Evolutionary conservation across 2,888 invertebrate genomes (phyloP).

Genomic region (Drosophila mercatorum): DNA sequence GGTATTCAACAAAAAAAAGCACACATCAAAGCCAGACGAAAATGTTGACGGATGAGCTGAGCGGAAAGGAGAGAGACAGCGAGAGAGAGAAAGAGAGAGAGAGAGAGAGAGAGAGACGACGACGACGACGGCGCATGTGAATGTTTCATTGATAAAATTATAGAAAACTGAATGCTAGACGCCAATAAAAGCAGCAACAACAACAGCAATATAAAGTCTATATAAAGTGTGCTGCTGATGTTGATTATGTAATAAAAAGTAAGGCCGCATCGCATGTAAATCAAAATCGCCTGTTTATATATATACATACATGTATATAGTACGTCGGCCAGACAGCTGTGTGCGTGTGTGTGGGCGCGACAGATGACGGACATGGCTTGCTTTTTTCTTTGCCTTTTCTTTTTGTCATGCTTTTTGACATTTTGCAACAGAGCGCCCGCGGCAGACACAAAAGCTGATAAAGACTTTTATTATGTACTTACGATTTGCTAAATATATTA

Average conservation of each 20-base stretch:
- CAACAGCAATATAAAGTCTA: constrained; percentile 9
- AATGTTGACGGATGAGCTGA: constrained; percentile 39
- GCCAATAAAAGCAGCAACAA: constrained; percentile 48
- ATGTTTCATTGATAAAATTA: constrained; percentile 61
- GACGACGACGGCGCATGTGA: constrained; percentile 9
- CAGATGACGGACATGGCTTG: constrained; percentile 12
- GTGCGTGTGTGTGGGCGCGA: constrained; percentile 14
- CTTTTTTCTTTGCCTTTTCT: neutral
- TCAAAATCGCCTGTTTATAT: constrained; percentile 32
- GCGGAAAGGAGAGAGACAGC: neutral
- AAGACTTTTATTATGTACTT: constrained; percentile 35
- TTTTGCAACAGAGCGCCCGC: constrained; percentile 15
- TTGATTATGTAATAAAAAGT: constrained; percentile 62
- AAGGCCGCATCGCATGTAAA: constrained; percentile 57
- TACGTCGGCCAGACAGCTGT: constrained; percentile 21
- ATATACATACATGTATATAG: constrained; percentile 1
- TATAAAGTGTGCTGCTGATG: constrained; percentile 35
- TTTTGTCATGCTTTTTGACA: constrained; percentile 30
- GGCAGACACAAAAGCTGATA: constrained; percentile 32
- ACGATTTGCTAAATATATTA: constrained; percentile 11
- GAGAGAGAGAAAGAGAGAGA: neutral
- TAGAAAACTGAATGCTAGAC: constrained; percentile 51
- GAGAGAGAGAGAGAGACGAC: neutral
- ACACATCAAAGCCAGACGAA: constrained; percentile 54
- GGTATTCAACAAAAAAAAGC: constrained; percentile 1